These are phyloP conservation scores for Drosophila triauraria DNA, from an alignment of 1,140 invertebrate genomes.

Conservation along the genomic window DNA sequence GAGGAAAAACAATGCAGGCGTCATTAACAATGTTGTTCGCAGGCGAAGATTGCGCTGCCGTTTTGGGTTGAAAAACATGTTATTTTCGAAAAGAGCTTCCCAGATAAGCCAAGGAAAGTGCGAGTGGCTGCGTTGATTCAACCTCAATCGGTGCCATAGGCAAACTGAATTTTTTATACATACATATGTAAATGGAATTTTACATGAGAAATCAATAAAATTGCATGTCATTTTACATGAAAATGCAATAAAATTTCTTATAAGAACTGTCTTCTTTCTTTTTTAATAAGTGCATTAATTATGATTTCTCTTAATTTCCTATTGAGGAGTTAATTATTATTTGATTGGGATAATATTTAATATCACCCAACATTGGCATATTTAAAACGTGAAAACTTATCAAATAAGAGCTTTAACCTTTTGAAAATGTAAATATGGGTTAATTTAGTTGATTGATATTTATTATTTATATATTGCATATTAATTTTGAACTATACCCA, in stretches of 20 bases:
- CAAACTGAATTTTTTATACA: background rate
- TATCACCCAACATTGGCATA: too few species aligned
- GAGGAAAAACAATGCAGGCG: constrained; percentile 55
- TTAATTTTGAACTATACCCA: too few species aligned
- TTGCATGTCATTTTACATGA: background rate
- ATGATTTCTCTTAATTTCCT: background rate
- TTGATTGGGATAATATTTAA: too few species aligned
- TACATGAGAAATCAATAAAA: background rate
- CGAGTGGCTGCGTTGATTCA: constrained; percentile 47
- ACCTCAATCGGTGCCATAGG: constrained; percentile 36
- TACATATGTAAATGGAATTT: background rate
- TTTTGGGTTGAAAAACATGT: constrained; percentile 76
- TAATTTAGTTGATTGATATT: too few species aligned
- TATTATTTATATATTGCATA: too few species aligned
- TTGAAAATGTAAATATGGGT: background rate
- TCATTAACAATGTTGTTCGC: constrained; percentile 61
- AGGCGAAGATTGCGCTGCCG: constrained; percentile 28
- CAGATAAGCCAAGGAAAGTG: constrained; percentile 70
- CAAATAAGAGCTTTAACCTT: background rate
- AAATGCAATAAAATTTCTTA: background rate
- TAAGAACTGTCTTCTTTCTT: background rate
- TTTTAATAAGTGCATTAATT: background rate
- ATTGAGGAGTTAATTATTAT: too few species aligned
- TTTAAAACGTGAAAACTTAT: background rate
- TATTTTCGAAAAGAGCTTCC: constrained; percentile 55